Conservation (phyloP, 2,113 vertebrate species). For the Balaeniceps rex region DNA sequence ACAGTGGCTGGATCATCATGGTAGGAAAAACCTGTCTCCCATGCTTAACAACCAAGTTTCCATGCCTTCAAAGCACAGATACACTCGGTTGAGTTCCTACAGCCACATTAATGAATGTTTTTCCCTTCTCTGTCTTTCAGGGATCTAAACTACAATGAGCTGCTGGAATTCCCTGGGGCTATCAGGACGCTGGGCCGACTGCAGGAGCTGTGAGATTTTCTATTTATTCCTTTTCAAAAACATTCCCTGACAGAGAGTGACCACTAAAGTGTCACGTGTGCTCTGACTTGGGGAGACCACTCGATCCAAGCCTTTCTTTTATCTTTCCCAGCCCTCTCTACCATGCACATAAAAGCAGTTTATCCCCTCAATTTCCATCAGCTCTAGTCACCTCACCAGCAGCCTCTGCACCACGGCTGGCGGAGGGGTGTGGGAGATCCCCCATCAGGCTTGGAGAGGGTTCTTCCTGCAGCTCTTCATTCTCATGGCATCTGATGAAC, state of each 20-base stretch:
- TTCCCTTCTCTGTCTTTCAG: constrained; percentile 68
- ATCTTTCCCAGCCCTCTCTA: background rate
- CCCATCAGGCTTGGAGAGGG: background rate
- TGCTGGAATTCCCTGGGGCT: constrained; percentile 90
- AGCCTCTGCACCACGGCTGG: background rate
- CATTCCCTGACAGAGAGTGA: background rate
- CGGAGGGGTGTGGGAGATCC: background rate
- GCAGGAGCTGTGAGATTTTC: constrained; percentile 90
- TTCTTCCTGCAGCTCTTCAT: background rate
- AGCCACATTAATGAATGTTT: background rate
- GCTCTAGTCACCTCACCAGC: background rate
- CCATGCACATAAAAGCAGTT: background rate
- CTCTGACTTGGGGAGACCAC: background rate
- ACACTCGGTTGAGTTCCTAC: background rate
- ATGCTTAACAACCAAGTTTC: constrained; percentile 38
- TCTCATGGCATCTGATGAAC: background rate
- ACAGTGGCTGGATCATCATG: background rate
- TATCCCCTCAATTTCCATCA: background rate
- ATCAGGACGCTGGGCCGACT: constrained; percentile 90
- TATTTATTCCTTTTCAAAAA: background rate
- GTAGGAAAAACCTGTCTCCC: constrained; percentile 41
- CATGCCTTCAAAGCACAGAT: constrained; percentile 9
- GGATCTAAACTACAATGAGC: constrained; percentile 93
- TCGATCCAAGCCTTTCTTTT: background rate
- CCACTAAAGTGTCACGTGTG: accelerated